Conservation (phyloP, 2,888 invertebrate species). For the Lasioglossum villosulum region DNA sequence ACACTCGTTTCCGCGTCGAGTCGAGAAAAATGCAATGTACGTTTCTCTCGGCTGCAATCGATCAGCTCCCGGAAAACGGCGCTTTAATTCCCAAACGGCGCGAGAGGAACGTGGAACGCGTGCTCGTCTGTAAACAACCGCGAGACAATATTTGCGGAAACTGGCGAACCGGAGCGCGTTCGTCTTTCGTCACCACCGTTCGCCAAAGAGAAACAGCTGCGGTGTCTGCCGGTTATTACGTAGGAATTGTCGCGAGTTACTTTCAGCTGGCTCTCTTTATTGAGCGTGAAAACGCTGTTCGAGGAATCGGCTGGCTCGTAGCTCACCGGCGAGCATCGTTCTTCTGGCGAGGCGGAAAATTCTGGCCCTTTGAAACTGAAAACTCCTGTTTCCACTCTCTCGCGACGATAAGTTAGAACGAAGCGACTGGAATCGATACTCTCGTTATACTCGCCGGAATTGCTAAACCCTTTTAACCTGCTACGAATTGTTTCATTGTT, state of each 20-base stretch:
- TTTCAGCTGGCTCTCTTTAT: slow-evolving; percentile 10
- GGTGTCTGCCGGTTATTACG: slow-evolving; percentile 2
- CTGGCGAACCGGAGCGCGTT: background rate
- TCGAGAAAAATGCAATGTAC: background rate
- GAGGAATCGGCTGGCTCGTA: background rate
- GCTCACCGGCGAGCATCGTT: background rate
- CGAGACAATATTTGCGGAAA: slow-evolving; percentile 13
- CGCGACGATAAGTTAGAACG: background rate
- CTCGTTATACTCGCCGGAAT: background rate
- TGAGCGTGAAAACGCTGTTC: slow-evolving; percentile 9
- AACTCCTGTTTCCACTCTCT: background rate
- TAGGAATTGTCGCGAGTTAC: slow-evolving; percentile 15
- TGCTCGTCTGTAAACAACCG: background rate
- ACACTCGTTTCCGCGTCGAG: background rate
- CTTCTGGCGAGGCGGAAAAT: background rate
- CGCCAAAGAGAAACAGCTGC: background rate
- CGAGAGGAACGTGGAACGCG: background rate
- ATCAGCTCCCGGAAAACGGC: background rate
- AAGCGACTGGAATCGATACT: background rate
- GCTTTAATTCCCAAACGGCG: slow-evolving; percentile 12
- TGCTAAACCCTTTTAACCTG: background rate
- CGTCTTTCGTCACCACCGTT: background rate
- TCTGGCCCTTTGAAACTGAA: background rate
- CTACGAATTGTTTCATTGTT: background rate
- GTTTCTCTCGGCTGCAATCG: background rate